Percentiles rank a stretch among this genome's conserved stretches.
Evolutionary conservation across 2,888 invertebrate species (phyloP).

Genomic region (Rhingia rostrata): DNA sequence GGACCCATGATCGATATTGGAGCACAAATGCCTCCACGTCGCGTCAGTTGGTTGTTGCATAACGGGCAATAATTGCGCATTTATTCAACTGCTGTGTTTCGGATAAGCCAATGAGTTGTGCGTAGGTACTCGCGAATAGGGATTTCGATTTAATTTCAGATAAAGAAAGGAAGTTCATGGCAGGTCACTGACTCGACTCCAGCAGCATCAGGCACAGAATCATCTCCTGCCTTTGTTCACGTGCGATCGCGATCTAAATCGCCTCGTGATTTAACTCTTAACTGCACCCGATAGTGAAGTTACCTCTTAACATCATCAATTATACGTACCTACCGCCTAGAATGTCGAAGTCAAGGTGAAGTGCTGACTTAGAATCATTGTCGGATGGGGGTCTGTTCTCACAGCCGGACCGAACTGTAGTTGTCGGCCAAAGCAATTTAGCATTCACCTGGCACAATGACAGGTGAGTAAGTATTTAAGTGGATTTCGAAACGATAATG

Average conservation of each 20-base stretch:
- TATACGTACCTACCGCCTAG: slow-evolving; percentile 61
- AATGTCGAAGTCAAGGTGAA: slow-evolving; percentile 65
- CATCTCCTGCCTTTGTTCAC: slow-evolving; percentile 30
- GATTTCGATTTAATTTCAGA: slow-evolving; percentile 67
- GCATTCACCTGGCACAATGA: slow-evolving; percentile 81
- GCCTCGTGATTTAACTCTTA: slow-evolving; percentile 62
- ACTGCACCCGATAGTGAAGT: slow-evolving; percentile 54
- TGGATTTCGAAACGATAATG: slow-evolving; percentile 53
- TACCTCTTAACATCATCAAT: slow-evolving; percentile 65
- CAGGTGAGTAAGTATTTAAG: slow-evolving; percentile 77
- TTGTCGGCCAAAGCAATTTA: slow-evolving; percentile 79
- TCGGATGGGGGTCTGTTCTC: slow-evolving; percentile 23
- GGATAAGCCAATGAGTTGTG: slow-evolving; percentile 48
- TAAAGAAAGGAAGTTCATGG: slow-evolving; percentile 60
- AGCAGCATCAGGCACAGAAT: slow-evolving; percentile 2
- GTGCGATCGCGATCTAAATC: slow-evolving; percentile 64
- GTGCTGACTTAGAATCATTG: slow-evolving; percentile 43
- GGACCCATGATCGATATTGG: slow-evolving; percentile 66
- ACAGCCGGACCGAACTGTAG: slow-evolving; percentile 40
- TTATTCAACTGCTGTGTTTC: slow-evolving; percentile 59
- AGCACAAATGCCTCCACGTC: slow-evolving; percentile 26
- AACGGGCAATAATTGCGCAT: slow-evolving; percentile 58
- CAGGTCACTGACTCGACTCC: slow-evolving; percentile 52
- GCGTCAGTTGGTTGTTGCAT: slow-evolving; percentile 44
- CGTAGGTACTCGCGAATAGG: slow-evolving; percentile 46